Conservation (phyloP, 1,140 invertebrate species). For the Chlorops oryzae region DNA sequence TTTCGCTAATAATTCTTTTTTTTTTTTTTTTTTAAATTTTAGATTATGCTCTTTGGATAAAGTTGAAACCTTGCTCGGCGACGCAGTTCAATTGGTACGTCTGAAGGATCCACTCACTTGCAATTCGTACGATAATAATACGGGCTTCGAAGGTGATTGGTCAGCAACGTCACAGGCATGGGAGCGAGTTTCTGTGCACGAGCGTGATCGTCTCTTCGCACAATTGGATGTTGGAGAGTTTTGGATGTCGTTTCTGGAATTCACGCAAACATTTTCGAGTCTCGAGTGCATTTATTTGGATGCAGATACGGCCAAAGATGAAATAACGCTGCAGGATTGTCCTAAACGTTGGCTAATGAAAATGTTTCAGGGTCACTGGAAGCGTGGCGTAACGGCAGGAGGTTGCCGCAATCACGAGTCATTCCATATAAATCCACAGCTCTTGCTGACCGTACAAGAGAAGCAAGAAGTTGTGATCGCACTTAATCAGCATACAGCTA, state of each 20-base stretch:
- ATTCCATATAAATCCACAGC: conserved; percentile 89
- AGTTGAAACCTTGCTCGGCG: conserved; percentile 66
- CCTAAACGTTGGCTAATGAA: conserved; percentile 75
- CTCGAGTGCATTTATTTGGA: conserved; percentile 84
- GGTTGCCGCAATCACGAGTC: conserved; percentile 87
- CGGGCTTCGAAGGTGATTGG: conserved; percentile 69
- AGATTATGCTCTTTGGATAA: conserved; percentile 74
- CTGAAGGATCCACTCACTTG: conserved; percentile 60
- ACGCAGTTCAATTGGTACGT: conserved; percentile 66
- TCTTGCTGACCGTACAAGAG: conserved; percentile 73
- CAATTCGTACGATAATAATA: conserved; percentile 52
- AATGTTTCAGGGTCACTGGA: conserved; percentile 81
- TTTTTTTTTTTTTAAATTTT: conserved; percentile 1
- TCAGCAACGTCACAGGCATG: conserved; percentile 63
- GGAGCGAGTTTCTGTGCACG: conserved; percentile 66
- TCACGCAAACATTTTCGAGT: conserved; percentile 75
- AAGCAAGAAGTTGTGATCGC: conserved; percentile 82
- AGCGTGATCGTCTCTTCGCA: conserved; percentile 64
- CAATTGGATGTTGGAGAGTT: conserved; percentile 73
- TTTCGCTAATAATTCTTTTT: conserved; percentile 16
- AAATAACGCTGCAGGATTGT: conserved; percentile 71
- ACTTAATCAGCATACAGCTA: conserved; percentile 82
- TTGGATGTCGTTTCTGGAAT: conserved; percentile 82
- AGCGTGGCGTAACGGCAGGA: conserved; percentile 79
- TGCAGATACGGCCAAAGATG: conserved; percentile 75